Percentiles rank a stretch among this genome's conserved stretches.
Conservation (phyloP, 2,113 vertebrate species). For the Arvicanthis niloticus region DNA sequence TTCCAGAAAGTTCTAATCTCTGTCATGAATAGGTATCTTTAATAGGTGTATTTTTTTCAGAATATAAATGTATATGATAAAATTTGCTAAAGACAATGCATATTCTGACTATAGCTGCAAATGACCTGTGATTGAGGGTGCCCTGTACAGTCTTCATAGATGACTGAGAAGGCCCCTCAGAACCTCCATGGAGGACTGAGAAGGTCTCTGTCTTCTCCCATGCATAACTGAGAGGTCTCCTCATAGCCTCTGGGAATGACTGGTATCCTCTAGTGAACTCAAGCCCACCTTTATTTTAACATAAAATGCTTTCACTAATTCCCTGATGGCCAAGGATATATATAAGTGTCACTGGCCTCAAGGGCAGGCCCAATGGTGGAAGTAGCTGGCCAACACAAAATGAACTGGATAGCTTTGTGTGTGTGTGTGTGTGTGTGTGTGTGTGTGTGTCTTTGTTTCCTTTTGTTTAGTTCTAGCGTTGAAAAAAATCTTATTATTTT, state of each 20-base stretch:
- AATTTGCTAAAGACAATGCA: fast-evolving
- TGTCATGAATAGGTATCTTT: not conserved
- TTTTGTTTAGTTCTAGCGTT: not conserved
- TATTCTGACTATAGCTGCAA: fast-evolving
- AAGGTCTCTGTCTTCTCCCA: too few relatives aligned
- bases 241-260: not conserved
- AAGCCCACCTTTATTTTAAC: not conserved
- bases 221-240: too few relatives aligned
- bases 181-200: not conserved
- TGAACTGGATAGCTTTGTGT: not conserved
- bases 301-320: not conserved
- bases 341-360: not conserved
- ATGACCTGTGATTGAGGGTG: not conserved
- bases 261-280: not conserved
- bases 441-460: not conserved
- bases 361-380: too few relatives aligned
- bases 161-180: fast-evolving
- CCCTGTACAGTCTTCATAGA: too few relatives aligned
- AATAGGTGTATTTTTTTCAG: not conserved
- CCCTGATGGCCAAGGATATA: not conserved
- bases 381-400: not conserved
- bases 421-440: too few relatives aligned
- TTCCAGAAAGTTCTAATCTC: not conserved
- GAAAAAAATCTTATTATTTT: not conserved
- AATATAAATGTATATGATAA: not conserved